Conservation (phyloP, 2,113 vertebrate genomes). For the Taurulus bubalis region DNA sequence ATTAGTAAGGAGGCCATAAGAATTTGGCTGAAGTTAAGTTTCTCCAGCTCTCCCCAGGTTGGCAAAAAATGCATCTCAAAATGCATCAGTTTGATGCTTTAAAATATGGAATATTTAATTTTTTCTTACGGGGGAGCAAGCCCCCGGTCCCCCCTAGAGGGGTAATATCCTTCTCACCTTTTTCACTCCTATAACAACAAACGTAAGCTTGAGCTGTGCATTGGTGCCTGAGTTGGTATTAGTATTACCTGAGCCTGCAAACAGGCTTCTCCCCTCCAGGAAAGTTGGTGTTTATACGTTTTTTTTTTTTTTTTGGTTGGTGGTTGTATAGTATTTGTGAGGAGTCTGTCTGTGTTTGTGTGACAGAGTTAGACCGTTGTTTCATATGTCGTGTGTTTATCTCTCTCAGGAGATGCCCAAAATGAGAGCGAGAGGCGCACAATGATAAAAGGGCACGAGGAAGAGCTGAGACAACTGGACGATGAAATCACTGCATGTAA, state of each 20-base stretch:
- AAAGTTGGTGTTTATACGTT: slow-evolving; percentile 1
- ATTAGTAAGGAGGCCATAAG: too few relatives aligned
- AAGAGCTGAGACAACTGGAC: slow-evolving; percentile 89
- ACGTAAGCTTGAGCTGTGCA: not conserved
- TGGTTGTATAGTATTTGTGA: not conserved
- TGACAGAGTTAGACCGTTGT: not conserved
- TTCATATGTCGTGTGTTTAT: slow-evolving; percentile 21
- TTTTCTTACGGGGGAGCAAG: too few relatives aligned
- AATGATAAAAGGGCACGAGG: slow-evolving; percentile 88
- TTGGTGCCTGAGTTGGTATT: not conserved
- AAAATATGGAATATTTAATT: too few relatives aligned
- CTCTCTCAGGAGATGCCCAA: slow-evolving; percentile 67
- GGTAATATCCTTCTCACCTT: too few relatives aligned
- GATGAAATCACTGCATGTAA: slow-evolving; percentile 91
- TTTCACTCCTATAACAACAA: too few relatives aligned
- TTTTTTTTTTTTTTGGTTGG: not conserved
- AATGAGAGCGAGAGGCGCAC: slow-evolving; percentile 81
- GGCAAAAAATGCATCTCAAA: too few relatives aligned
- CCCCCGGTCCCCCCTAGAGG: too few relatives aligned
- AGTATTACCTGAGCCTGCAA: not conserved
- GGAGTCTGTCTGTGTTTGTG: not conserved
- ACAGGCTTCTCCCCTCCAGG: not conserved
- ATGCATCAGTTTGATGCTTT: too few relatives aligned
- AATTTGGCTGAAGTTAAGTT: too few relatives aligned
- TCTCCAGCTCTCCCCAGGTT: too few relatives aligned